Evolutionary conservation across 2,888 invertebrate species (phyloP).

Genomic region (Vandiemenella viatica): DNA sequence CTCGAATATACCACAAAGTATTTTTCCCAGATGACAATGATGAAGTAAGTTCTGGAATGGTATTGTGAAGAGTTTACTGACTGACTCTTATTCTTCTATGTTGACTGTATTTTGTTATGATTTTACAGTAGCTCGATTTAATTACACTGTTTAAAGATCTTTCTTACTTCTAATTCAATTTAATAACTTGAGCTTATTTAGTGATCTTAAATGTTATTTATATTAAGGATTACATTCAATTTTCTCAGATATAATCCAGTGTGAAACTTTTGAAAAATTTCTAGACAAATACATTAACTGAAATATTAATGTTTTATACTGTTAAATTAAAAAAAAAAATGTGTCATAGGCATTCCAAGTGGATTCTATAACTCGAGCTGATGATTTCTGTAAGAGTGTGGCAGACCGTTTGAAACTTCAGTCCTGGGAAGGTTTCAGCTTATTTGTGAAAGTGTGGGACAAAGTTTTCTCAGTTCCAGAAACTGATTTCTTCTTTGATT

Average conservation of each 20-base stretch:
- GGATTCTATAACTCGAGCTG: conserved; percentile 76
- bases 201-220: too few relatives aligned
- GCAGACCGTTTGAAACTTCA: conserved; percentile 60
- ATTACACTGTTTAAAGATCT: not conserved
- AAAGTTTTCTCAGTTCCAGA: conserved; percentile 89
- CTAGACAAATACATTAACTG: too few relatives aligned
- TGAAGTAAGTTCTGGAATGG: conserved; percentile 35
- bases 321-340: too few relatives aligned
- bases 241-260: too few relatives aligned
- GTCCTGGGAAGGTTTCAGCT: conserved; percentile 74
- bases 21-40: conserved; percentile 92
- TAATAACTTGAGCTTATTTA: too few relatives aligned
- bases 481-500: conserved; percentile 89
- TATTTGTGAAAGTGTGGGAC: conserved; percentile 85
- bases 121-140: not conserved
- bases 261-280: too few relatives aligned
- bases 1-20: conserved; percentile 89
- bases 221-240: too few relatives aligned
- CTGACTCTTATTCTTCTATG: not conserved
- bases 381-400: conserved; percentile 71
- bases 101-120: not conserved
- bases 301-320: too few relatives aligned
- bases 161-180: too few relatives aligned
- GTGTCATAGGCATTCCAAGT: conserved; percentile 75
- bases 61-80: not conserved